Evolutionary conservation across 2,888 invertebrate species (phyloP).

Genomic region (Melinaea menophilus): DNA sequence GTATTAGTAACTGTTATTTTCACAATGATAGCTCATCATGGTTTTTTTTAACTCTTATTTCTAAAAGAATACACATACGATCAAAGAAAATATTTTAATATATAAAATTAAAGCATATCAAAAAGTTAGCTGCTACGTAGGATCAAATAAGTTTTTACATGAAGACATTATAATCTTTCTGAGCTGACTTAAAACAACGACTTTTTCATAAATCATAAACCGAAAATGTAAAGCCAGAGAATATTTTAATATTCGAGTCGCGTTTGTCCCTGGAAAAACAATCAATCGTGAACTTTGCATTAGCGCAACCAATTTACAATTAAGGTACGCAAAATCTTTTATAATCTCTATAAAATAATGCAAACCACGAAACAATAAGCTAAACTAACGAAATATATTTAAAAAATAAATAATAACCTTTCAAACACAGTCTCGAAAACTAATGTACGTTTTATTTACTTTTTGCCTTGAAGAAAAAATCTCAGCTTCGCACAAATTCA

Average conservation of each 20-base stretch:
- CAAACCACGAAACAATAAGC: slow-evolving; percentile 51
- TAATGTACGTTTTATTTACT: background rate
- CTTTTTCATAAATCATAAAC: slow-evolving; percentile 8
- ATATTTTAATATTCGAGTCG: slow-evolving; percentile 54
- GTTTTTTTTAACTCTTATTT: too few relatives aligned
- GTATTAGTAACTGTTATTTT: too few relatives aligned
- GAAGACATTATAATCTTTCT: background rate
- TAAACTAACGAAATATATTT: slow-evolving; percentile 12
- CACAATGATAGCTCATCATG: too few relatives aligned
- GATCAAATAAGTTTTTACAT: too few relatives aligned
- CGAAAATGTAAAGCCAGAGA: slow-evolving; percentile 39
- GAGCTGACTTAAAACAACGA: background rate
- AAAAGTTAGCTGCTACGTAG: too few relatives aligned
- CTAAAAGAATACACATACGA: too few relatives aligned
- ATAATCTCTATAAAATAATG: slow-evolving; percentile 55
- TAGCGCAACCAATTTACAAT: slow-evolving; percentile 59
- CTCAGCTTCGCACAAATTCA: slow-evolving; percentile 11
- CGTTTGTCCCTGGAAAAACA: slow-evolving; percentile 57
- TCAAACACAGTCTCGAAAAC: too few relatives aligned
- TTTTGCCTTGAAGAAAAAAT: background rate
- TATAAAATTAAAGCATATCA: too few relatives aligned
- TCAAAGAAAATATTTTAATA: too few relatives aligned
- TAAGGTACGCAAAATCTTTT: slow-evolving; percentile 47
- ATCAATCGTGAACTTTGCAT: slow-evolving; percentile 65
- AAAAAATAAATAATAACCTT: background rate